A percentile compares a stretch with the other conserved stretches of the same genome.
phyloP scores from a whole-genome alignment of 2,797 vertebrate genomes.

The Linurgus olivaceus region DNA sequence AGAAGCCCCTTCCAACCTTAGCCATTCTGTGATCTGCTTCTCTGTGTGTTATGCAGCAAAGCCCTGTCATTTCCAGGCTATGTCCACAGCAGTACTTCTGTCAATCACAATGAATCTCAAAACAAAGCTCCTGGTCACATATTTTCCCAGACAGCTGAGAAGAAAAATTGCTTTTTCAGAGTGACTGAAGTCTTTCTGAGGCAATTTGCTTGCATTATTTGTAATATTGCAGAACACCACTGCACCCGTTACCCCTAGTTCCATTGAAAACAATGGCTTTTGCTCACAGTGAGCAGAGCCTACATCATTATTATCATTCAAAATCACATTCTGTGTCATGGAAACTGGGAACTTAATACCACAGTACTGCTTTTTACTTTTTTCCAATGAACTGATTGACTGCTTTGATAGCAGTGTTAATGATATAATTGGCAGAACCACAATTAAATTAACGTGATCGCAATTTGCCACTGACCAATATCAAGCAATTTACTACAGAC shows the following conservation, averaged over 20 bases:
- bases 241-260: background rate
- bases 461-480: conserved; percentile 60
- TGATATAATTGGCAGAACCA: conserved; percentile 44
- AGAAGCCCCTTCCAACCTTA: background rate
- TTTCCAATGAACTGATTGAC: conserved; percentile 20
- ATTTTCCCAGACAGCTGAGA: background rate
- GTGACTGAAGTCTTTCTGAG: background rate
- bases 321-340: background rate
- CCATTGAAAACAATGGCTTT: background rate
- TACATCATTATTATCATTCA: background rate
- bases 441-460: conserved; percentile 63
- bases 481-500: conserved; percentile 64
- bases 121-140: background rate
- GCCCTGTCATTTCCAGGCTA: background rate
- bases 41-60: background rate
- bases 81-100: background rate
- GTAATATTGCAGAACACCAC: background rate
- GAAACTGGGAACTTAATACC: conserved; percentile 26
- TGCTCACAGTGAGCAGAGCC: background rate
- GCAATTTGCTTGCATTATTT: background rate
- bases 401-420: conserved; percentile 33
- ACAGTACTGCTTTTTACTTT: background rate
- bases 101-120: background rate
- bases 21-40: background rate
- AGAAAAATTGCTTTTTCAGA: background rate